Base-by-base conservation (phyloP, 1,140 invertebrate species). In the Drosophila pruinosa region DNA sequence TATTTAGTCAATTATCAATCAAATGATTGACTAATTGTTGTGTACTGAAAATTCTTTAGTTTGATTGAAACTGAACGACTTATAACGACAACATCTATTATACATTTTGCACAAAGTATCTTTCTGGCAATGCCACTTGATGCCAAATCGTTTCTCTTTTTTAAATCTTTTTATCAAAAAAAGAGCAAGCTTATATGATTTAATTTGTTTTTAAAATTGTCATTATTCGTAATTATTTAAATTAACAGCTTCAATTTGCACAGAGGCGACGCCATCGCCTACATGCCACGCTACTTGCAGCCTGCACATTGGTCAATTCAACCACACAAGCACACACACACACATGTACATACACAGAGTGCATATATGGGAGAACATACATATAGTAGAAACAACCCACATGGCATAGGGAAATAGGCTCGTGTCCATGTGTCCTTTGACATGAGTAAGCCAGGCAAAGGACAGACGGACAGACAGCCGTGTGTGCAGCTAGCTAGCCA, bases 281-380 rank as follows among this genome's bases (percentile, higher is more conserved):
- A 45, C 63, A 56, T 12, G n/a, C 61, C 31, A 61, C 61, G n/a
- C 61, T 38, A 61, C 61, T 76, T 45, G 68, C 67, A 81, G 65
- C 50, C 63, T 70, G 78, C 78, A 78, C 78, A 81, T 81, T 81
- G 78, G 78, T 81, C 78, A 78, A 75, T 71, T 28, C 19, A 24
- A 22, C 10, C 52, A 24, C 15, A 48, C 57, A 43, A 10, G 52
- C 31, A 41, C 6, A 36, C 36, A 34, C 3, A 0, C 15, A 61
- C 19, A 36, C 38, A 62, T 10, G 58, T 24, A 15, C 6, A 53
- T 10, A 57, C 5, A 24, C 1, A 50, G 1, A 21, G n/a, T 12
- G 12, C 2, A 50, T 15, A 24, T 14, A 61, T n/a, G 8, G n/a
- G 2, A 2, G 15, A 10, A 21, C 3, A n/a, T n/a, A n/a, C n/a